Evolutionary conservation across 2,888 invertebrate genomes (phyloP).

Genomic region (Spatulosminthurus flaviceps): DNA sequence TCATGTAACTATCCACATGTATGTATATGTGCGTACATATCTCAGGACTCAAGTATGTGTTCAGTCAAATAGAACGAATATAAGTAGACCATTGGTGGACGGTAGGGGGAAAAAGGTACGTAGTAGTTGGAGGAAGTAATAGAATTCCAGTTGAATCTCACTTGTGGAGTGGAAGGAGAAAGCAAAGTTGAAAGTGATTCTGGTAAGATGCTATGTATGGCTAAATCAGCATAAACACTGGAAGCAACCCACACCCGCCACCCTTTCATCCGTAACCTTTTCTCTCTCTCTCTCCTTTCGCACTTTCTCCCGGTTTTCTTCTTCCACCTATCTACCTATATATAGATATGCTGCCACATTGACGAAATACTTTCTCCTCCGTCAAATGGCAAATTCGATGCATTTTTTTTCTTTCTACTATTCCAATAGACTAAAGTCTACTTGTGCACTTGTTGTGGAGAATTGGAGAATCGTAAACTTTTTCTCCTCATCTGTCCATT

Average conservation of each 20-base stretch:
- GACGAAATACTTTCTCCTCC: background rate
- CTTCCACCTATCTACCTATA: slow-evolving; percentile 11
- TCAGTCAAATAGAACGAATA: too few species aligned
- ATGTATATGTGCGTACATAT: too few species aligned
- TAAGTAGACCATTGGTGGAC: too few species aligned
- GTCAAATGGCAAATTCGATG: slow-evolving; percentile 29
- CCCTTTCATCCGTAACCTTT: slow-evolving; percentile 38
- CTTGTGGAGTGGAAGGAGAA: slow-evolving; percentile 27
- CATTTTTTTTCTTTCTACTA: background rate
- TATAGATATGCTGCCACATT: too few species aligned
- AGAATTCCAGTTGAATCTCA: slow-evolving; percentile 31
- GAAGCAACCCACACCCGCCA: slow-evolving; percentile 25
- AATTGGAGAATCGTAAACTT: slow-evolving; percentile 12
- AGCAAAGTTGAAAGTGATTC: slow-evolving; percentile 26
- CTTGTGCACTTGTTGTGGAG: too few species aligned
- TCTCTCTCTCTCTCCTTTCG: slow-evolving; percentile 34
- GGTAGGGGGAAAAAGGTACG: too few species aligned
- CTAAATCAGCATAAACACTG: slow-evolving; percentile 38
- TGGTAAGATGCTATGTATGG: background rate
- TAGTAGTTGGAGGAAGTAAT: background rate
- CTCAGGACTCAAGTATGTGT: too few species aligned
- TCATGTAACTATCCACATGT: too few species aligned
- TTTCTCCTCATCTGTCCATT: slow-evolving; percentile 27
- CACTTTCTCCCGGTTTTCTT: slow-evolving; percentile 7
- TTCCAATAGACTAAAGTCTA: background rate